A percentile compares a stretch with the other conserved stretches of the same genome.
These are phyloP conservation scores for Corythaixoides concolor DNA, from an alignment of 2,113 vertebrate species.

Conservation along the genomic window DNA sequence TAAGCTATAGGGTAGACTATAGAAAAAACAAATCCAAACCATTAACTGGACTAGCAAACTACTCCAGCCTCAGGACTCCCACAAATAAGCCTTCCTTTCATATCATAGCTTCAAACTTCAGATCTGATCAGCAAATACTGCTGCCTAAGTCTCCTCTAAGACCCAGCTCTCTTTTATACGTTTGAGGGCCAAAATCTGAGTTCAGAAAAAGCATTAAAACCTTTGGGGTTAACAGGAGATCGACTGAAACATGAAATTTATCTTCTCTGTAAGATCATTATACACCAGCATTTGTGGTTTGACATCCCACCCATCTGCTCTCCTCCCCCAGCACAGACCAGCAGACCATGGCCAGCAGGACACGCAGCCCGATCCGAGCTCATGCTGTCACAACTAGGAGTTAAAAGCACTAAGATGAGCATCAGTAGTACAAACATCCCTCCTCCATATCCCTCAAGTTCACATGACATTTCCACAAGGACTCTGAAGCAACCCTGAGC, in stretches of 20 bases:
- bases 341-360: neutral
- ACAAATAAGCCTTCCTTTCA: neutral
- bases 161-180: neutral
- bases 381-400: neutral
- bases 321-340: neutral
- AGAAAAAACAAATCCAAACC: neutral
- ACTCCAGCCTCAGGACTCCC: neutral
- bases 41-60: neutral
- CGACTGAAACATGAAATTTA: neutral
- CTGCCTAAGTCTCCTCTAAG: neutral
- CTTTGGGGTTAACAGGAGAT: neutral
- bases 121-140: neutral
- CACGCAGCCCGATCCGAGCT: neutral
- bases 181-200: neutral
- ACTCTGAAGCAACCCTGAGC: neutral
- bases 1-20: neutral
- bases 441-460: neutral
- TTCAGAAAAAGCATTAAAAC: neutral
- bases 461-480: neutral
- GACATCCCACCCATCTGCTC: neutral
- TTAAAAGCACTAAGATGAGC: neutral
- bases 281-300: accelerated
- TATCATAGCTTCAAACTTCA: neutral
- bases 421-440: neutral
- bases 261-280: neutral